Evolutionary conservation across 2,888 invertebrate genomes (phyloP).

Genomic region (Diachrysia chrysitis): DNA sequence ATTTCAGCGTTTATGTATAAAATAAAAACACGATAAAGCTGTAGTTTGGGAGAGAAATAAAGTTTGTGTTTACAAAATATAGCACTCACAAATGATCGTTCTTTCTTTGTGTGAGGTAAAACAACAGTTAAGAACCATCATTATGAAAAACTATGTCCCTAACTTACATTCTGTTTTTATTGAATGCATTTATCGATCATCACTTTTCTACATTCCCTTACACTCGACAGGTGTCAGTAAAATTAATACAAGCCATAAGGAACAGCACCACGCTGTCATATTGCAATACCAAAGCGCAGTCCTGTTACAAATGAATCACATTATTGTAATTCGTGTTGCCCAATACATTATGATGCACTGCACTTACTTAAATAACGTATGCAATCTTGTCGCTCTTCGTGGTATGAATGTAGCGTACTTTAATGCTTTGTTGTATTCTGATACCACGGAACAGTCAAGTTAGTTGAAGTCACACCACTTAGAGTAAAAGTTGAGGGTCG

Average conservation of each 20-base stretch:
- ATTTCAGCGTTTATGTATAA: background rate
- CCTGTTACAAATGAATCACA: constrained; percentile 51
- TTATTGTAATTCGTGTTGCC: constrained; percentile 44
- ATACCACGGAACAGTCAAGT: background rate
- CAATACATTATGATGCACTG: constrained; percentile 35
- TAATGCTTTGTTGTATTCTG: background rate
- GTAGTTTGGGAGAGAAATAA: background rate
- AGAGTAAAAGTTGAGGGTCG: too few relatives aligned
- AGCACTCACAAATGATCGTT: background rate
- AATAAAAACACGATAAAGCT: background rate
- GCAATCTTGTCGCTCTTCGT: constrained; percentile 7
- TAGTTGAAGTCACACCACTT: background rate
- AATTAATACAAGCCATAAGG: constrained; percentile 20
- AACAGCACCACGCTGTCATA: constrained; percentile 20
- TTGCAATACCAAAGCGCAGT: constrained; percentile 33
- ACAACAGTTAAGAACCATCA: too few relatives aligned
- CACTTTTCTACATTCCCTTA: constrained; percentile 7
- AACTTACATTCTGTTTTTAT: too few relatives aligned
- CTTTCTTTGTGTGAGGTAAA: too few relatives aligned
- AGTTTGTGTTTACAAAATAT: background rate
- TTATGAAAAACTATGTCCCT: too few relatives aligned
- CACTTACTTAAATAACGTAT: constrained; percentile 20
- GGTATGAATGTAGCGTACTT: background rate
- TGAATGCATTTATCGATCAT: background rate
- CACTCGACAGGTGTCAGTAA: constrained; percentile 15